These are phyloP conservation scores for Choloepus didactylus DNA, from an alignment of 2,797 vertebrate genomes.

Conservation along the genomic window DNA sequence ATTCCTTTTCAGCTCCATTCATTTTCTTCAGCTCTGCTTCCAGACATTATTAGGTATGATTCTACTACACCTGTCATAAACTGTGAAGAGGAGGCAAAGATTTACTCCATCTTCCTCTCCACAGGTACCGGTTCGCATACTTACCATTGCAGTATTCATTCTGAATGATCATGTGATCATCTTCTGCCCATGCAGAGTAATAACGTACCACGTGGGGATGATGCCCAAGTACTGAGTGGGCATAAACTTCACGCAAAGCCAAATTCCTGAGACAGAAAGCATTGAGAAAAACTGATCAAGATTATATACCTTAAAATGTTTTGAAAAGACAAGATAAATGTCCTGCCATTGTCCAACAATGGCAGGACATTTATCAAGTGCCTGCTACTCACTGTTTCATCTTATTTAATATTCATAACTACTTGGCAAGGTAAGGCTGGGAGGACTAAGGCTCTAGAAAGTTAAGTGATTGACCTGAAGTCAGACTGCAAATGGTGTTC, in stretches of 20 bases:
- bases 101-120: not conserved
- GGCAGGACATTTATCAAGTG: not conserved
- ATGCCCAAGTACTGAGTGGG: conserved; percentile 97
- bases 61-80: not conserved
- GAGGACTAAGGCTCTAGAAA: not conserved
- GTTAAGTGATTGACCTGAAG: not conserved
- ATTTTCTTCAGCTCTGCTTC: conserved; percentile 28
- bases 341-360: not conserved
- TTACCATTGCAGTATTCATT: conserved; percentile 98
- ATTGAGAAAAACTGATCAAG: not conserved
- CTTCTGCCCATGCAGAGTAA: conserved; percentile 98
- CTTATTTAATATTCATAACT: not conserved
- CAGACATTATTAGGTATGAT: not conserved
- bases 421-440: not conserved
- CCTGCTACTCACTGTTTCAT: not conserved
- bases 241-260: conserved; percentile 97
- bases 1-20: not conserved
- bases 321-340: not conserved
- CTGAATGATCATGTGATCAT: conserved; percentile 97
- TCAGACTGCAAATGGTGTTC: not conserved
- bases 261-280: conserved; percentile 89
- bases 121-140: not conserved
- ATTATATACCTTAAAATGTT: not conserved
- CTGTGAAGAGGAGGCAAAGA: not conserved
- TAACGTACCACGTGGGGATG: conserved; percentile 98